phyloP scores from a whole-genome alignment of 2,797 vertebrate genomes.

The Melanotaenia nigrans region DNA sequence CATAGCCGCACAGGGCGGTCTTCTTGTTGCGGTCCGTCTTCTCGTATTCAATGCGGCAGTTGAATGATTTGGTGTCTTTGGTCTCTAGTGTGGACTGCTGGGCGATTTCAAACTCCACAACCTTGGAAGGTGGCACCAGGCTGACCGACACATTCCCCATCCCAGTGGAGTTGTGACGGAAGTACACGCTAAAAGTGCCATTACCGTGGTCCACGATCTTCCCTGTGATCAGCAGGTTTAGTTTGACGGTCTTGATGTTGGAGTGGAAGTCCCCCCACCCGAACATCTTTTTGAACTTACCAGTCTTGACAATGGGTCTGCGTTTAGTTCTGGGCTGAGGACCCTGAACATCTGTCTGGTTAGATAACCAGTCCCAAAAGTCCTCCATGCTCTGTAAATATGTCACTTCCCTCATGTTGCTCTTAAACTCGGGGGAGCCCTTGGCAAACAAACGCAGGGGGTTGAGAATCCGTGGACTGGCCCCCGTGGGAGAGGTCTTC shows the following conservation, averaged over 20 bases:
- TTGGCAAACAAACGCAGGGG: slow-evolving; percentile 94
- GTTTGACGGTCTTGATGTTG: slow-evolving; percentile 98
- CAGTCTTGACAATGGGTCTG: slow-evolving; percentile 98
- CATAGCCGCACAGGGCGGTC: slow-evolving; percentile 92
- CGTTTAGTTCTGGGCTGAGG: slow-evolving; percentile 95
- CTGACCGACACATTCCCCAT: slow-evolving; percentile 97
- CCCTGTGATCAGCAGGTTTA: slow-evolving; percentile 97
- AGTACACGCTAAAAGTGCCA: slow-evolving; percentile 98
- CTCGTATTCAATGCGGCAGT: slow-evolving; percentile 98
- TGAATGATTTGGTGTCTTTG: slow-evolving; percentile 98
- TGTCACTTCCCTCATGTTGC: slow-evolving; percentile 85
- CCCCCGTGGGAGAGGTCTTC: slow-evolving; percentile 86
- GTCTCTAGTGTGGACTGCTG: slow-evolving; percentile 94
- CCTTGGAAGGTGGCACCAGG: slow-evolving; percentile 97
- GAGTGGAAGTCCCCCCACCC: slow-evolving; percentile 99
- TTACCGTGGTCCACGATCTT: slow-evolving; percentile 99
- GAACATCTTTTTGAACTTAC: slow-evolving; percentile 99
- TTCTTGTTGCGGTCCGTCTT: slow-evolving; percentile 99
- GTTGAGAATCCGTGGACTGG: slow-evolving; percentile 89
- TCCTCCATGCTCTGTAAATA: slow-evolving; percentile 92
- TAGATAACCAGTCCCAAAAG: slow-evolving; percentile 99
- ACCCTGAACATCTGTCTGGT: slow-evolving; percentile 93
- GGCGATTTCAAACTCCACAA: slow-evolving; percentile 95
- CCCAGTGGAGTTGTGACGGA: slow-evolving; percentile 97
- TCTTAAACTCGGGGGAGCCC: slow-evolving; percentile 88